Evolutionary conservation across 1,140 invertebrate species (phyloP), one percentile per base, ranked within the genome.

Genomic region (Drosophila guanche): DNA sequence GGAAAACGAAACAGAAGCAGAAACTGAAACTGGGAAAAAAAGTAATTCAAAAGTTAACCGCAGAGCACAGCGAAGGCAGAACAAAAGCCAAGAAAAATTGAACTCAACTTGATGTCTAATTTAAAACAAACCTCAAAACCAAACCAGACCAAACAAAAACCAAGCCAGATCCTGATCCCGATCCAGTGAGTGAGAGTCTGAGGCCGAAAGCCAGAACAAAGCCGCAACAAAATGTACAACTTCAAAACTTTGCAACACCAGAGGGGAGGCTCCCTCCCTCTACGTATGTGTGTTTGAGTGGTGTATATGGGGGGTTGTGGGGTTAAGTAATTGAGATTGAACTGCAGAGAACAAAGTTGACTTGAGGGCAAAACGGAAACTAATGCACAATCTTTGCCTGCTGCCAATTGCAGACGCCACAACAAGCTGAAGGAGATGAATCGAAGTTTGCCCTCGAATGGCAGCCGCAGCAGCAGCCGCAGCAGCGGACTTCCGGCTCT

Each of bases 191-290:
- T 48, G 3, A 8, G 8, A 43, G 54, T 29, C 58, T 20, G 16
- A 60, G 79, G 65, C 54, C 23, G 50, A 54, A 76, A 79, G 71
- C 72, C 51, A 62, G 81, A 86, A 68, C 59, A 71, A 60, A 74
- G 68, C 78, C 81, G 52, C 83, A 88, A 88, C 76, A 88, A 79
- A 83, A 88, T 88, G 83, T 88, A 63, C 78, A 88, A 76, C 83
- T 81, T 60, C 33, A 60, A 55, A 86, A 81, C 51, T 86, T 86
- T 72, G 48, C 42, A 23, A 1, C 29, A 10, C 10, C 33, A 37
- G 33, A 37, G 3, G 10, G 7, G 20, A 45, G 27, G 42, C 29
- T 40, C 16, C n/a, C 23, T 22, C 33, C 33, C 3, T 1, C 4
- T 12, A 2, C 4, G 22, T 53, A 20, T 52, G 14, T 40, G 50